Evolutionary conservation across 2,113 vertebrate species (phyloP), one percentile per base, ranked within the genome.

Genomic region (Archocentrus centrarchus): DNA sequence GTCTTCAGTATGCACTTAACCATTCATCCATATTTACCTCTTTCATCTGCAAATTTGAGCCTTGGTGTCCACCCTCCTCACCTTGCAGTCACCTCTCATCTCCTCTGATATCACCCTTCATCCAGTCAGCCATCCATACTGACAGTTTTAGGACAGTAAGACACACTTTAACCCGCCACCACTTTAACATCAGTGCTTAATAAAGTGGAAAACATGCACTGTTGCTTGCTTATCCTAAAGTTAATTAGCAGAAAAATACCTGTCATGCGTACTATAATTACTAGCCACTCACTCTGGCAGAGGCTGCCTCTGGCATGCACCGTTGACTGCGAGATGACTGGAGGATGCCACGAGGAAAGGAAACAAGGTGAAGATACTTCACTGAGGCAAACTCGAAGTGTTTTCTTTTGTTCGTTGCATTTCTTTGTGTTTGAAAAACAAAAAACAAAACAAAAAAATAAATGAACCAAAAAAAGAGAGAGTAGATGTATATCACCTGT

Each of bases 171-270:
- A 88, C 83, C 86, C 75, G 88, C 41, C 80, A 70, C 82, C 87
- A 75, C 37, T 77, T 87, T 79, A 82, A 61, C 59, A 58, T 44
- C n/a, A 11, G 75, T 64, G 80, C 81, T 84, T 92, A 81, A 89
- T 85, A 87, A 91, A 87, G 84, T 37, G 73, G 82, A 93, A 89
- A 87, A 62, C 78, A 85, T 50, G 79, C 84, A 86, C 84, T n/a
- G 63, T 50, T 27, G 86, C 88, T 79, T 81, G 79, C 82, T 87
- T 79, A 85, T 91, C 66, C 85, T 63, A 80, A 93, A 93, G 90
- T 91, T 89, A 93, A 93, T 95, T 92, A 87, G 83, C 83, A 81
- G 80, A 80, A 85, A 92, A 91, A 89, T 92, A 93, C 91, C 91
- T 91, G 92, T 90, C 81, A 57, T 70, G 76, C 37, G 18, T 82